These are phyloP conservation scores for Megalops atlanticus DNA, from an alignment of 2,113 vertebrate genomes.

Conservation along the genomic window DNA sequence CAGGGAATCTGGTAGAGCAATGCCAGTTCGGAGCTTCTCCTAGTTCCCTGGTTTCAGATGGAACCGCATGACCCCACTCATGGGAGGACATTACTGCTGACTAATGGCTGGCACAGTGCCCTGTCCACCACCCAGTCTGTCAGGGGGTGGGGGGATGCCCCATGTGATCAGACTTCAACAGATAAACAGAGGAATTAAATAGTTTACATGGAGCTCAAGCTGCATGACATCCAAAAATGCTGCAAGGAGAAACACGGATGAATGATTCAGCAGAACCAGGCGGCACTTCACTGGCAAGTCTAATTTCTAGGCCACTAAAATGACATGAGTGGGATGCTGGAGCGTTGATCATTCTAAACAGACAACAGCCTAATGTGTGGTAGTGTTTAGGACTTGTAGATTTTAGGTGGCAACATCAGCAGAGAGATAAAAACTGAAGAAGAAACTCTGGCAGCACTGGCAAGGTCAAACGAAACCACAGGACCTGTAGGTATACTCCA, in stretches of 20 bases:
- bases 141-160: neutral
- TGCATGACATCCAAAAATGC: neutral
- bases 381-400: too few species aligned
- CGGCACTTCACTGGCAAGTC: neutral
- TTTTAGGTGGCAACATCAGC: neutral
- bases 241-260: neutral
- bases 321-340: too few species aligned
- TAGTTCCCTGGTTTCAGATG: neutral
- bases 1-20: neutral
- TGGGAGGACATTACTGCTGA: neutral
- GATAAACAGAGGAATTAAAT: neutral
- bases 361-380: too few species aligned
- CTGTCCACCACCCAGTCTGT: neutral
- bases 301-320: neutral
- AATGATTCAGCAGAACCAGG: slow-evolving; percentile 4
- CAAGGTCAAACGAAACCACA: neutral
- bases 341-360: too few species aligned
- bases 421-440: neutral
- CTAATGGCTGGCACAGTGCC: slow-evolving; percentile 2
- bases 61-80: neutral
- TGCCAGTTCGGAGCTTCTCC: neutral
- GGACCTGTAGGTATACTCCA: neutral
- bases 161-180: neutral
- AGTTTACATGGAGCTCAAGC: neutral
- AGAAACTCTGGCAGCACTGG: neutral